Percentiles rank a stretch among this genome's conserved stretches.
phyloP scores from a whole-genome alignment of 2,888 invertebrate species.

The Eristalis pertinax region DNA sequence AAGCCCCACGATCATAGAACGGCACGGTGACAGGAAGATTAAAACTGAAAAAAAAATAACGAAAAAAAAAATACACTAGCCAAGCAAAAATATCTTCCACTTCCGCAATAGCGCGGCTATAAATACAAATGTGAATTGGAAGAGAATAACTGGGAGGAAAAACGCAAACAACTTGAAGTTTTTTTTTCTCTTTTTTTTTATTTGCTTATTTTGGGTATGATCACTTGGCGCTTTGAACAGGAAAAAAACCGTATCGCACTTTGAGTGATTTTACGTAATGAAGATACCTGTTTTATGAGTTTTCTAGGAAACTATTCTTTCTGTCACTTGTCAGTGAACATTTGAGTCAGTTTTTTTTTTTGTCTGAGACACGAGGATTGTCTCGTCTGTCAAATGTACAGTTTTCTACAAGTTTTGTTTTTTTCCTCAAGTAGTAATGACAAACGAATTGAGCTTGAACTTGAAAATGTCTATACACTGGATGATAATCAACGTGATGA shows the following conservation, averaged over 20 bases:
- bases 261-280: neutral
- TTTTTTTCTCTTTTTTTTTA: slow-evolving; percentile 26
- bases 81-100: slow-evolving; percentile 41
- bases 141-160: slow-evolving; percentile 27
- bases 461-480: slow-evolving; percentile 26
- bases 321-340: neutral
- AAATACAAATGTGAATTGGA: slow-evolving; percentile 21
- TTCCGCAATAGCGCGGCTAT: slow-evolving; percentile 63
- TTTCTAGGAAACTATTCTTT: neutral
- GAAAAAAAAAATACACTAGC: slow-evolving; percentile 20
- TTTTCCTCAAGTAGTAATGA: slow-evolving; percentile 22
- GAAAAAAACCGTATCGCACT: neutral
- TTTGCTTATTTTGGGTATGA: slow-evolving; percentile 17
- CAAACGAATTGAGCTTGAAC: slow-evolving; percentile 50
- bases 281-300: neutral
- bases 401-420: slow-evolving; percentile 19
- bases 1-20: neutral
- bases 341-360: neutral
- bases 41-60: slow-evolving; percentile 9
- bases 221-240: neutral
- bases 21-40: neutral
- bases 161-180: slow-evolving; percentile 15
- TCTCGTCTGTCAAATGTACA: slow-evolving; percentile 24
- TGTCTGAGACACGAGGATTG: neutral
- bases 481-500: slow-evolving; percentile 28